Percentiles rank a stretch among this genome's conserved stretches.
These are phyloP conservation scores for Nasonia vitripennis DNA, from an alignment of 1,140 invertebrate genomes.

Conservation along the genomic window DNA sequence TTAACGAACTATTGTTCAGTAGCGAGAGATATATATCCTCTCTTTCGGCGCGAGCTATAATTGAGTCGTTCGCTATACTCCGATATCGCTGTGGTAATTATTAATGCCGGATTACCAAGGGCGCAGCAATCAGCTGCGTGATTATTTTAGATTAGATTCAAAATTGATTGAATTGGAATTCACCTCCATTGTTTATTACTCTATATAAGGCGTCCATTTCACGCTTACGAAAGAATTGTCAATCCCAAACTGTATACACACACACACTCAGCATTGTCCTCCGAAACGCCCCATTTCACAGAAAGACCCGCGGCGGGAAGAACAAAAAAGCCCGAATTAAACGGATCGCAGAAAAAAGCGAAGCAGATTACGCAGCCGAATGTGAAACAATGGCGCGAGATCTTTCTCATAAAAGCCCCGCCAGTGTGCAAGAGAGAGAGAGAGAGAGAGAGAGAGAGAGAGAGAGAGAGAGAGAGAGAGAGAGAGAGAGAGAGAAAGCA, in stretches of 20 bases:
- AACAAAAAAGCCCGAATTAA: not conserved
- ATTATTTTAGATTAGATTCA: not conserved
- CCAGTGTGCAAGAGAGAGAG: not conserved
- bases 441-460: not conserved
- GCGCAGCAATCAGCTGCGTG: not conserved
- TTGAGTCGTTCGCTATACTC: too few relatives aligned
- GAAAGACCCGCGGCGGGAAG: not conserved
- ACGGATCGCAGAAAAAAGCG: not conserved
- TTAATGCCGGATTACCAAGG: not conserved
- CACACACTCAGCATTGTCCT: not conserved
- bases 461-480: not conserved
- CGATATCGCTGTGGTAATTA: not conserved
- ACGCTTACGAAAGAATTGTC: not conserved
- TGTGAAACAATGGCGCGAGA: slow-evolving; percentile 19
- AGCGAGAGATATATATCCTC: not conserved
- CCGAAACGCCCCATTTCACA: not conserved
- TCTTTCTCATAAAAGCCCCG: not conserved
- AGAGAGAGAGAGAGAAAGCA: not conserved
- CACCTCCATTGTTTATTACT: too few relatives aligned
- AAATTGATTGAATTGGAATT: too few relatives aligned
- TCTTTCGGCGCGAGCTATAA: too few relatives aligned
- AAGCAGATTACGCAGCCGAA: slow-evolving; percentile 1
- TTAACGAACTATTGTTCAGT: not conserved
- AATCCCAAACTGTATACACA: not conserved
- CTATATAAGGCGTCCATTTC: not conserved